These are phyloP conservation scores for Acanthoscelides obtectus DNA, from an alignment of 2,888 invertebrate species.

Conservation along the genomic window DNA sequence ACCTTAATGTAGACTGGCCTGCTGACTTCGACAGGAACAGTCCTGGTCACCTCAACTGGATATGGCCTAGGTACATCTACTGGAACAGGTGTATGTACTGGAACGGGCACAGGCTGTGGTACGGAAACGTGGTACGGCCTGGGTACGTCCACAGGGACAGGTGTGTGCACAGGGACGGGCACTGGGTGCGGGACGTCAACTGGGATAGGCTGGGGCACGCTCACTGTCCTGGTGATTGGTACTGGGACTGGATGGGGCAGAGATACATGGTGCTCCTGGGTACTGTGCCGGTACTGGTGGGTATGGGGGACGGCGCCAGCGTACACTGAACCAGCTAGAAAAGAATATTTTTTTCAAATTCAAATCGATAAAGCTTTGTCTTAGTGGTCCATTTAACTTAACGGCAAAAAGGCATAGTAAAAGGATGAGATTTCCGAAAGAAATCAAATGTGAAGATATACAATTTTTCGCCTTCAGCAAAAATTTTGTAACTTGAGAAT, in stretches of 20 bases:
- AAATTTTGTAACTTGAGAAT: too few relatives aligned
- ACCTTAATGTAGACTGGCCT: conserved; percentile 28
- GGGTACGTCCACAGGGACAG: conserved; percentile 18
- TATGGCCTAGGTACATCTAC: conserved; percentile 33
- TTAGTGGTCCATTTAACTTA: neutral
- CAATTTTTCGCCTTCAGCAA: too few relatives aligned
- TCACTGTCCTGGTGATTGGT: conserved; percentile 17
- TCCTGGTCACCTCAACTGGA: conserved; percentile 26
- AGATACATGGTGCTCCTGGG: conserved; percentile 16
- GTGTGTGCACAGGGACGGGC: conserved; percentile 26
- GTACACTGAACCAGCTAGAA: neutral
- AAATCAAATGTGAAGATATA: too few relatives aligned
- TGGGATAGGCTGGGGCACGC: conserved; percentile 28
- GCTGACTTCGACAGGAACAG: conserved; percentile 25
- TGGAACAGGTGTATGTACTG: conserved; percentile 12
- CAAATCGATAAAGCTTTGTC: neutral
- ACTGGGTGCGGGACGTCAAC: conserved; percentile 24
- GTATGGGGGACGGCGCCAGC: conserved; percentile 3
- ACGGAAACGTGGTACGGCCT: conserved; percentile 12
- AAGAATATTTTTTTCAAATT: neutral
- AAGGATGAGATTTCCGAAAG: too few relatives aligned
- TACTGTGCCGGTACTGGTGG: conserved; percentile 14
- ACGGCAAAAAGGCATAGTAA: too few relatives aligned
- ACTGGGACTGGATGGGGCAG: conserved; percentile 25
- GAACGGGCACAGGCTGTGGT: conserved; percentile 13